Percentiles rank a stretch among this genome's conserved stretches.
Evolutionary conservation across 1,140 invertebrate species (phyloP).

Genomic region (Macrobrachium nipponense): DNA sequence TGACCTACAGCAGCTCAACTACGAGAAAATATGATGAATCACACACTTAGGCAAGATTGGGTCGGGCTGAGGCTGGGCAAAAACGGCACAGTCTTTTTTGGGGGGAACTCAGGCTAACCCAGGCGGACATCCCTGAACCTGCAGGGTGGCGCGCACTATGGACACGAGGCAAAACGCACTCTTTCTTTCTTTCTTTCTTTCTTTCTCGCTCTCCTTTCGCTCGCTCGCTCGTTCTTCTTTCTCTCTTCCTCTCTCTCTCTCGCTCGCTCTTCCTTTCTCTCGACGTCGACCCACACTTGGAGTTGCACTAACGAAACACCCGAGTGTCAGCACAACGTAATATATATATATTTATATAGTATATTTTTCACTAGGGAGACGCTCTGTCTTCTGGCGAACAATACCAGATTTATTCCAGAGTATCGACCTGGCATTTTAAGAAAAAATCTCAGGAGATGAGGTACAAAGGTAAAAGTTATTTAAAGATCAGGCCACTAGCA

Average conservation of each 20-base stretch:
- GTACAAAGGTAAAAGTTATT: slow-evolving; percentile 46
- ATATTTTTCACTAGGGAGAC: slow-evolving; percentile 29
- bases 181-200: not conserved
- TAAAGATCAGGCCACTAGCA: slow-evolving; percentile 44
- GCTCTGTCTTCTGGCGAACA: slow-evolving; percentile 35
- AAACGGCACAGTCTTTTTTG: slow-evolving; percentile 42
- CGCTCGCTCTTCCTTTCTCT: too few relatives aligned
- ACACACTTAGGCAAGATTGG: slow-evolving; percentile 52
- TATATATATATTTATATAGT: not conserved
- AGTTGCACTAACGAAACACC: slow-evolving; percentile 35
- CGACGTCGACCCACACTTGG: slow-evolving; percentile 22
- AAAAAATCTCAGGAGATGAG: slow-evolving; percentile 56
- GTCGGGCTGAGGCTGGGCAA: slow-evolving; percentile 57
- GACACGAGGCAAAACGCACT: slow-evolving; percentile 52
- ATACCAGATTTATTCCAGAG: slow-evolving; percentile 13
- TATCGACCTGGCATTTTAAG: slow-evolving; percentile 44
- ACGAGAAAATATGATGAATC: slow-evolving; percentile 54
- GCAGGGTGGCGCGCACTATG: slow-evolving; percentile 46
- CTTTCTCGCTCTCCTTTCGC: not conserved
- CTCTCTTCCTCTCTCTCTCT: too few relatives aligned
- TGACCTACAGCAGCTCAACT: slow-evolving; percentile 46
- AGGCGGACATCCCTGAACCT: slow-evolving; percentile 57
- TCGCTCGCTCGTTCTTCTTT: not conserved
- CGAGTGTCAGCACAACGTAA: slow-evolving; percentile 43
- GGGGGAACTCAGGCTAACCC: slow-evolving; percentile 55